phyloP scores from a whole-genome alignment of 2,113 vertebrate species.

The Electrona antarctica region DNA sequence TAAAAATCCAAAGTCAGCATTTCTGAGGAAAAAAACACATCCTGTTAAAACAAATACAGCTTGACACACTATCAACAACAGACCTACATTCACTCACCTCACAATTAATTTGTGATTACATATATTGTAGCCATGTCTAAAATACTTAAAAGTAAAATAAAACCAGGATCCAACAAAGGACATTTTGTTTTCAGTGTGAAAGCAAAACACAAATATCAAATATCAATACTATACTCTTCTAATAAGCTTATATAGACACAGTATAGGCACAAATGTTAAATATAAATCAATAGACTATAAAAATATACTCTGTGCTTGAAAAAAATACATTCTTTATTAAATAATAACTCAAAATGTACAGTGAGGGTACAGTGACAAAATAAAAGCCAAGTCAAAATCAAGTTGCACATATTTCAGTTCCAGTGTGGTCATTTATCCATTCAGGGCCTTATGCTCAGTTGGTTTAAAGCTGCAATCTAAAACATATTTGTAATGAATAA shows the following conservation, averaged over 20 bases:
- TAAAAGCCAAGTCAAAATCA: slow-evolving; percentile 19
- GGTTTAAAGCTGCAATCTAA: no score
- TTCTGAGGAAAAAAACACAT: no score
- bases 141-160: slow-evolving; percentile 9
- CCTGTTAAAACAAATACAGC: no score
- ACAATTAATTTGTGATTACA: no score
- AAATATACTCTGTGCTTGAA: not conserved
- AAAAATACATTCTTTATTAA: not conserved
- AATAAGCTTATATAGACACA: not conserved
- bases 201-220: slow-evolving; percentile 5
- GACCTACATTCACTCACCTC: no score
- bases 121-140: no score
- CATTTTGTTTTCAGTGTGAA: not conserved
- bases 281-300: slow-evolving; percentile 13
- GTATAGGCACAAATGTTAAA: slow-evolving; percentile 3
- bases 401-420: slow-evolving; percentile 5
- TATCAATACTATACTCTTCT: not conserved
- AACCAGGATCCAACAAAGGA: not conserved
- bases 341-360: slow-evolving; percentile 7
- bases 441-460: no score
- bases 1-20: no score
- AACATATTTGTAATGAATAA: no score
- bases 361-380: not conserved
- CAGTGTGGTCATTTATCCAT: not conserved
- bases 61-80: no score